These are phyloP conservation scores for Panagrolaimus sp. DNA, from an alignment of 1,140 invertebrate species.

Conservation along the genomic window DNA sequence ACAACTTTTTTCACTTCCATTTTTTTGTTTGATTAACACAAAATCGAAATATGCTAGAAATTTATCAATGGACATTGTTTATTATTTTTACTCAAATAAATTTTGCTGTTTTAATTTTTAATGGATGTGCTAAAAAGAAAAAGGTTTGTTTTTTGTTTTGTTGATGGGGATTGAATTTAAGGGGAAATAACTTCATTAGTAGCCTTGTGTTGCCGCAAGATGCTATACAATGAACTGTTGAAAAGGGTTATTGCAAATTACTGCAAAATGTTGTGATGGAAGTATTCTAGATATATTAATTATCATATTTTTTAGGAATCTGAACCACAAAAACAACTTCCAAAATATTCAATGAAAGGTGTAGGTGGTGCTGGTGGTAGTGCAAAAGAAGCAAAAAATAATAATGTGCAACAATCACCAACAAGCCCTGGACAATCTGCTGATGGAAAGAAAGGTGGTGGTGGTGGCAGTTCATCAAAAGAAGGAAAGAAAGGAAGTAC, in stretches of 20 bases:
- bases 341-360: neutral
- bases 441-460: neutral
- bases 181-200: neutral
- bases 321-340: neutral
- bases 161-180: neutral
- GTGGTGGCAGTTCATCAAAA: neutral
- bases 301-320: neutral
- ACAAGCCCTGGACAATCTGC: neutral
- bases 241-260: too few relatives aligned
- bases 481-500: neutral
- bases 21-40: too few relatives aligned
- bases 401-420: neutral
- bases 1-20: too few relatives aligned
- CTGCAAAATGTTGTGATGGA: too few relatives aligned
- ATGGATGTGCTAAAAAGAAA: conserved; percentile 5
- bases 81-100: neutral
- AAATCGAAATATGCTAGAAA: too few relatives aligned
- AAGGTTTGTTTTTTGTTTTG: neutral
- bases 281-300: neutral
- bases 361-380: neutral
- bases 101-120: neutral
- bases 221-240: too few relatives aligned
- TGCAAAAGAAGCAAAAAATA: neutral
- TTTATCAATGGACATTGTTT: neutral
- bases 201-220: neutral